Evolutionary conservation across 1,140 invertebrate genomes (phyloP), one percentile per base, ranked within the genome.

Genomic region (Drosophila repletoides): DNA sequence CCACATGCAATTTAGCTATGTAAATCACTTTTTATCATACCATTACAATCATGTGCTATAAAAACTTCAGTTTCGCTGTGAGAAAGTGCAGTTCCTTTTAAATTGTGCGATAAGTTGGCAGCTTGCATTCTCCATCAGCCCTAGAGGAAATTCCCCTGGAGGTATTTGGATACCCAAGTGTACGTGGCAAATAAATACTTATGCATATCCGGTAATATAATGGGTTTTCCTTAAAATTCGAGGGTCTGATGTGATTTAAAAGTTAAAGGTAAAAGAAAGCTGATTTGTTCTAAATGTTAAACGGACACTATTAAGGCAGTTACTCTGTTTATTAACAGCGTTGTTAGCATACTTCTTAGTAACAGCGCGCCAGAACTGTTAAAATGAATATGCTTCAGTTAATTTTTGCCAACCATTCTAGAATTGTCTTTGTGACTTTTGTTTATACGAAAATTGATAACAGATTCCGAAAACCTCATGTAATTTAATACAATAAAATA

Each of bases 1-100:
- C 26, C 21, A n/a, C n/a, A 40, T 43, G 53, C 28, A 66, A 60
- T 60, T 66, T 66, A n/a, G 9, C 45, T 34, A 51, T 43, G 63
- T 60, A 66, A 66, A 66, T 60, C 45, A 66, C 28, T 36, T 29
- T 22, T 60, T 65, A 65, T 65, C 60, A 29, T 3, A 22, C 14
- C 29, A 33, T 53, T 40, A 12, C 61, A 31, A 49, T 59, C 61
- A n/a, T 21, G 26, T 1, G 34, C 34, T 49, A 65, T 65, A 59
- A 49, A 65, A 65, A 59, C 53, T 41, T 49, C 21, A 49, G 41
- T 28, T 41, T 15, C 24, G 12, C 19, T 7, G 61, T 40, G 53
- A 19, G 61, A 65, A 59, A 65, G 43, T 49, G 33, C 55, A 59
- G 61, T 65, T 59, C 19, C 43, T 49, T 45, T 19, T 2, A 14